Evolutionary conservation across 2,797 vertebrate genomes (phyloP), one percentile per base, ranked within the genome.

Genomic region (Delichon dasypus): DNA sequence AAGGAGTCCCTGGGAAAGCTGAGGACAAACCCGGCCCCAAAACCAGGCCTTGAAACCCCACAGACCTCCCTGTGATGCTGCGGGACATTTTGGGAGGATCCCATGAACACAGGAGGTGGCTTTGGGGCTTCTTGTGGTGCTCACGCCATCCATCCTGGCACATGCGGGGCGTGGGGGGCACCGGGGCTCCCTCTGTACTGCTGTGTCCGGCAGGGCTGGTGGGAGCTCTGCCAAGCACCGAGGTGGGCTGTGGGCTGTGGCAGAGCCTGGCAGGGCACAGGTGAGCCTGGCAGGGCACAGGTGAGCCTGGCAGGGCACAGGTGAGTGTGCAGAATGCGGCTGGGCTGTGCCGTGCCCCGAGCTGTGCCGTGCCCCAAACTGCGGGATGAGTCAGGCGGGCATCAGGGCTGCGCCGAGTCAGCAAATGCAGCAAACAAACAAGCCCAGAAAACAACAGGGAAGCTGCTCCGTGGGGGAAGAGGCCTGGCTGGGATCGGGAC

Each of bases 351-450:
- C 9, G 1, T 91, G 90, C 94, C 92, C 79, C 9, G 23, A 55
- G 89, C 77, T 1, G 13, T 26, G 89, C 89, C 45, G 2, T 85
- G 92, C 83, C 75, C 70, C 21, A 14, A 75, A 90, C 87, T 38
- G 74, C 2, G 8, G 68, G 84, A 73, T 96, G 96, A 97, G 94
- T 97, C 96, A 97, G 81, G 80, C 25, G 53, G 91, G 91, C 62
- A 78, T 55, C 75, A 38, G 55, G 44, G 79, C 87, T 82, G 75
- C 16, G 71, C 89, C 82, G 44, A 94, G 70, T 93, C 91, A 88
- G 94, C 93, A 88, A 70, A 89, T 1, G 44, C 73, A 88, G 75
- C 92, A 85, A 94, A 83, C 89, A 95, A 93, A 93, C 93, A 91
- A 87, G 90, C 67, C 71, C 81, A 58, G 64, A 85, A 95, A 91